Evolutionary conservation across 2,797 vertebrate species (phyloP).

Genomic region (Gallinago nigripennis): DNA sequence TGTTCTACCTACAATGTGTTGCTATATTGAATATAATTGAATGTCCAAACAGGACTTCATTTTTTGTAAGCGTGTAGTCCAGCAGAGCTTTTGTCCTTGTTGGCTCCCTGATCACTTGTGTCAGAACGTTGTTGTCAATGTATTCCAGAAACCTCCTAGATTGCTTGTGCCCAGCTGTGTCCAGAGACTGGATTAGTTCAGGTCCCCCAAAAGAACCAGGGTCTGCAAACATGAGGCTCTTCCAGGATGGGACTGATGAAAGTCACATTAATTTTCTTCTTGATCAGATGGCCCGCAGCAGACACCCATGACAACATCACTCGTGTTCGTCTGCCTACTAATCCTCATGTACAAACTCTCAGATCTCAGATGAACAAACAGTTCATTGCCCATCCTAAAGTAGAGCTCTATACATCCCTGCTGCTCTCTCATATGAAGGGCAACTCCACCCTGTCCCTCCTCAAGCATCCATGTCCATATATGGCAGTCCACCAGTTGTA

Average conservation of each 20-base stretch:
- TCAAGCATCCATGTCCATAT: background rate
- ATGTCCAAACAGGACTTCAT: background rate
- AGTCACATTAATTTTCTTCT: background rate
- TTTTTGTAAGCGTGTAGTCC: background rate
- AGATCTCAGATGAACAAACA: background rate
- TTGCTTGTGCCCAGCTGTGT: background rate
- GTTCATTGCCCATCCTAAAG: too few relatives aligned
- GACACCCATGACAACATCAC: background rate
- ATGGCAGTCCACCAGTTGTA: background rate
- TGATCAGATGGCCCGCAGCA: background rate
- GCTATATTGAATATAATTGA: background rate
- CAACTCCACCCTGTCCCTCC: rapidly evolving
- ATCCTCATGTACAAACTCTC: background rate
- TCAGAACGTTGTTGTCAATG: background rate
- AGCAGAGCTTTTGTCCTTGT: background rate
- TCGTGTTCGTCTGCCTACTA: background rate
- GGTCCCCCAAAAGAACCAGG: background rate
- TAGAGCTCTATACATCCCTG: background rate
- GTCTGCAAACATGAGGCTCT: background rate
- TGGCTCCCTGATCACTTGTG: background rate
- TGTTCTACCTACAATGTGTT: background rate
- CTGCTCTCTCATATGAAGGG: background rate
- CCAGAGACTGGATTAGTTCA: background rate
- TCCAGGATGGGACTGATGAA: background rate
- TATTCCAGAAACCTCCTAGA: background rate